Evolutionary conservation across 2,797 vertebrate species (phyloP).

Genomic region (Discoglossus pictus): DNA sequence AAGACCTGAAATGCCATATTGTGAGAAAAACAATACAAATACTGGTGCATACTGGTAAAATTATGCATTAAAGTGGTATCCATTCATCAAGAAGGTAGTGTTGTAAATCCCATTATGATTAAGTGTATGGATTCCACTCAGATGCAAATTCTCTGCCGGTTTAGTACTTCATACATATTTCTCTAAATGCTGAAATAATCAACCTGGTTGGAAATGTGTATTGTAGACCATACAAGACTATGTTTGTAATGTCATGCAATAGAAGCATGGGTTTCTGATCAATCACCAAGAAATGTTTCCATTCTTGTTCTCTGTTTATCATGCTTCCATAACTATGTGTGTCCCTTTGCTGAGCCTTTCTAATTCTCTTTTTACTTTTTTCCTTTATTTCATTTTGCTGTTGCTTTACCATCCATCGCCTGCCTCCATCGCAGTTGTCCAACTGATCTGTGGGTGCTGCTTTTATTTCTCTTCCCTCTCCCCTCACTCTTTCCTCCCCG

Average conservation of each 20-base stretch:
- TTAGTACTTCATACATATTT: no score
- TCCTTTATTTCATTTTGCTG: slow-evolving; percentile 52
- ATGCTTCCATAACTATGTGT: slow-evolving; percentile 66
- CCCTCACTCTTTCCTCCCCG: slow-evolving; percentile 22
- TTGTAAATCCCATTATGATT: no score
- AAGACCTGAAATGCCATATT: no score
- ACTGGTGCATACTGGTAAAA: no score
- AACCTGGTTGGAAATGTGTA: slow-evolving; percentile 26
- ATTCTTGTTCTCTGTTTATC: slow-evolving; percentile 66
- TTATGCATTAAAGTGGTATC: no score
- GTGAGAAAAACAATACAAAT: no score
- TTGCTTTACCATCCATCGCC: slow-evolving; percentile 64
- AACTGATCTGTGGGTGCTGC: slow-evolving; percentile 32
- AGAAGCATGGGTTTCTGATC: slow-evolving; percentile 65
- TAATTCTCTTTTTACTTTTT: slow-evolving; percentile 14
- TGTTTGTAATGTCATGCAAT: slow-evolving; percentile 62
- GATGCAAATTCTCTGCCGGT: no score
- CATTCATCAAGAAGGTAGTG: no score
- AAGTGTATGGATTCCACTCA: no score
- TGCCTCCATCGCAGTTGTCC: slow-evolving; percentile 51
- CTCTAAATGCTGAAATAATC: not conserved
- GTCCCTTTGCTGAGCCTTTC: slow-evolving; percentile 63
- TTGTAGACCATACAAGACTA: slow-evolving; percentile 22
- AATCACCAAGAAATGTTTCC: slow-evolving; percentile 63
- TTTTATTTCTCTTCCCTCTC: slow-evolving; percentile 42